Conservation (phyloP, 2,797 vertebrate genomes). For the Pteronotus mesoamericanus region DNA sequence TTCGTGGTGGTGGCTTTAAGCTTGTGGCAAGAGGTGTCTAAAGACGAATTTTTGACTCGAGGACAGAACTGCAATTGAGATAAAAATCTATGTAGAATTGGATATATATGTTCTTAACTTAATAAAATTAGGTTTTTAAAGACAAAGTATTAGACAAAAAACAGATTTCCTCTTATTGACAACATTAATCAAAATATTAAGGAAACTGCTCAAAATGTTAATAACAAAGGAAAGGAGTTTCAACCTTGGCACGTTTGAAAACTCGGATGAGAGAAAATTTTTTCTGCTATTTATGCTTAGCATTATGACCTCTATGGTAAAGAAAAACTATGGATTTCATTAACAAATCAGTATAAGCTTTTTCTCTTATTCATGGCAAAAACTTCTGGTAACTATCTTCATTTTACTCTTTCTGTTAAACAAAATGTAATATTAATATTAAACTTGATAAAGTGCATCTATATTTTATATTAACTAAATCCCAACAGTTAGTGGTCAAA, state of each 20-base stretch:
- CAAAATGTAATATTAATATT: background rate
- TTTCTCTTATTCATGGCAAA: slow-evolving; percentile 16
- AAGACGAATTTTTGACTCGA: background rate
- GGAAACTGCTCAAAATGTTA: background rate
- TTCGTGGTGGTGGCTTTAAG: background rate
- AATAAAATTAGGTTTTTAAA: background rate
- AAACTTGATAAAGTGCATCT: background rate
- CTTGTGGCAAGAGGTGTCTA: background rate
- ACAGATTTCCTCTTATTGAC: background rate
- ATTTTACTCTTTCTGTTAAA: background rate
- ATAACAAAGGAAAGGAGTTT: background rate
- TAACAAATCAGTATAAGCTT: slow-evolving; percentile 65
- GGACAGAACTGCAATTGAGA: background rate
- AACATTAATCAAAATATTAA: background rate
- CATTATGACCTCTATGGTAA: background rate
- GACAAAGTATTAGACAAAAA: background rate
- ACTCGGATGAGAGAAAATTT: background rate
- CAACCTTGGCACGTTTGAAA: background rate
- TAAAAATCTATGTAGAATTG: background rate
- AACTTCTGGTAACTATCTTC: background rate
- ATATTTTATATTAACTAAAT: background rate
- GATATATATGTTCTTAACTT: background rate
- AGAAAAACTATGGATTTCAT: slow-evolving; percentile 71
- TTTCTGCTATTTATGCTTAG: background rate
- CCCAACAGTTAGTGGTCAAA: background rate